Base-by-base conservation (phyloP, 2,888 invertebrate species). In the Julus scandinavius region DNA sequence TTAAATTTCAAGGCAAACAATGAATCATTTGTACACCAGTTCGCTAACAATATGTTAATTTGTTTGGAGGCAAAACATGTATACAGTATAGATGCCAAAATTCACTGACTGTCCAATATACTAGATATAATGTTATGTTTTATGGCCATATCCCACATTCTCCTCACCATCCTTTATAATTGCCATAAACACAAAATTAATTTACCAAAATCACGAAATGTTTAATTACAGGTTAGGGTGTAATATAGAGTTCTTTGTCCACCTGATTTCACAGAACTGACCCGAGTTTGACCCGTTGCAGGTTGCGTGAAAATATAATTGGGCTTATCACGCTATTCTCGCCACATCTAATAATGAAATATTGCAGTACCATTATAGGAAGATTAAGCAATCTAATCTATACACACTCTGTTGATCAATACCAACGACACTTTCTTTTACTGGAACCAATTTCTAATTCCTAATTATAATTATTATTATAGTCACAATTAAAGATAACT, bases 1-100 rank as follows among this genome's bases (percentile, higher is more conserved):
- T 80, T 80, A 80, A 80, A 80, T 80, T 80, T 80, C 80, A 80
- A 80, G 80, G 80, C 80, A 80, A 80, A 80, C 80, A 80, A 80
- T 80, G 80, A 80, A 80, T 80, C 80, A 80, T 80, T 80, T 38
- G 80, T 80, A 80, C 80, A 80, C 80, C 38, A 38, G 38, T 80
- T 80, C 38, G 80, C 80, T 38, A 80, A 80, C 80, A 80, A 38
- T 80, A 80, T 38, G 80, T 15, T 80, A 80, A 80, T 80, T 40
- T 80, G 80, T 80, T 80, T 38, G 15, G 38, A 38, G 38, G 38
- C 80, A 80, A 1, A 38, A 38, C 80, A 38, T 13, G 13, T 50
- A 29, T 29, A 29, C 29, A 29, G 50, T 50, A 17, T 15, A 40
- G 80, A 80, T 80, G 80, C 80, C 63, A 80, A 13, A 80, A 38